Conservation (phyloP, 2,888 invertebrate species). For the Oscheius sp. region DNA sequence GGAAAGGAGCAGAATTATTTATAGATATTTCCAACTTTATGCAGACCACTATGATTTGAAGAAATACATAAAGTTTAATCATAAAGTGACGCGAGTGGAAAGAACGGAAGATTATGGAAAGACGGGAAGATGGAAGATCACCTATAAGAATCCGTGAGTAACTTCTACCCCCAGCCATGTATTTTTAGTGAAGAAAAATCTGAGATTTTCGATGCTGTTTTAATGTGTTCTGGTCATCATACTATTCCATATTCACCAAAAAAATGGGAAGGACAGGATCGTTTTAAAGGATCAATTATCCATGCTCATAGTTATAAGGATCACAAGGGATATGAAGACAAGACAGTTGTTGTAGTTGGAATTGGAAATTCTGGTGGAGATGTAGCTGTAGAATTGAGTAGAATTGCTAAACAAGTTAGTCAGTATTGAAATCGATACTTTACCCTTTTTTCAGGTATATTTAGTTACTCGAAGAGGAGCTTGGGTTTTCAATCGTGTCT, state of each 20-base stretch:
- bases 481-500: constrained; percentile 73
- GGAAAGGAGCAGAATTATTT: not conserved
- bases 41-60: constrained; percentile 62
- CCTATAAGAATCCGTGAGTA: constrained; percentile 43
- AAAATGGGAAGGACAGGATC: constrained; percentile 53
- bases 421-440: not conserved
- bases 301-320: constrained; percentile 70
- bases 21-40: constrained; percentile 60
- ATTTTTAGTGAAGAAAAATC: constrained; percentile 39
- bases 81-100: constrained; percentile 52
- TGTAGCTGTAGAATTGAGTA: constrained; percentile 72
- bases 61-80: constrained; percentile 62
- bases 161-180: not conserved
- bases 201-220: constrained; percentile 72
- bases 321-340: constrained; percentile 68
- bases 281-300: constrained; percentile 58
- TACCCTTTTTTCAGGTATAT: constrained; percentile 69
- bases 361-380: constrained; percentile 73
- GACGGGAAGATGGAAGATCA: constrained; percentile 70
- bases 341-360: constrained; percentile 72
- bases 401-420: constrained; percentile 68
- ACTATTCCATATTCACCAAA: constrained; percentile 72
- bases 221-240: constrained; percentile 74
- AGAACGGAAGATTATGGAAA: constrained; percentile 66
- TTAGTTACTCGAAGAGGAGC: constrained; percentile 73